Evolutionary conservation across 1,140 invertebrate genomes (phyloP), one percentile per base, ranked within the genome.

Genomic region (Spodoptera litura): DNA sequence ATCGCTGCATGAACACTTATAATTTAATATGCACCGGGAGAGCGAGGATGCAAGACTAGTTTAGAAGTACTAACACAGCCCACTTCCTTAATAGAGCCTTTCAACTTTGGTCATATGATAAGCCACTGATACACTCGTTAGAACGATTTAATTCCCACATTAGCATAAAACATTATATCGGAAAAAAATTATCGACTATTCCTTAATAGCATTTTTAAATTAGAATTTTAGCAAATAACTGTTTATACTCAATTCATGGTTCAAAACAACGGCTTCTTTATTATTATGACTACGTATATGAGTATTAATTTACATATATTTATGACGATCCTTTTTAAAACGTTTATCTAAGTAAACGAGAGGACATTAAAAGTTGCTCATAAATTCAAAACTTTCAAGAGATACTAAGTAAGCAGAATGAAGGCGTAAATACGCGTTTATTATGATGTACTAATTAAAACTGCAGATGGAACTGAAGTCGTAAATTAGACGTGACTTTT

Each of bases 401-500:
- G 49, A 53, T 52, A 52, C 66, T 53, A 53, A 70, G 66, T 70
- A 70, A 51, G 44, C 25, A 9, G 12, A 53, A 31, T 70, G 20
- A 31, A 53, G 49, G 27, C 51, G 51, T 70, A 70, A 70, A 53
- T 25, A 27, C 20, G 49, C 49, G 20, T 70, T 70, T 27, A 68
- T 44, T 62, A 62, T 62, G 38, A 64, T 20, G 66, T 70, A 35
- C 62, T 25, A 71, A 70, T 78, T 53, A 71, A 68, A 70, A 62
- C 38, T 61, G 56, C 20, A 76, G 79, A 70, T 72, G 61, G 71
- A 25, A 62, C 35, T 27, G 64, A 71, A 49, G 71, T 56, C 12
- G 49, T 56, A 71, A 78, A 71, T 71, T 78, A 56, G 27, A 74
- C 49, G 38, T 35, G 38, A 68, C 56, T 58, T 49, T 71, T 61